These are phyloP conservation scores for Drosophila bocqueti DNA, from an alignment of 1,140 invertebrate species.

Conservation along the genomic window DNA sequence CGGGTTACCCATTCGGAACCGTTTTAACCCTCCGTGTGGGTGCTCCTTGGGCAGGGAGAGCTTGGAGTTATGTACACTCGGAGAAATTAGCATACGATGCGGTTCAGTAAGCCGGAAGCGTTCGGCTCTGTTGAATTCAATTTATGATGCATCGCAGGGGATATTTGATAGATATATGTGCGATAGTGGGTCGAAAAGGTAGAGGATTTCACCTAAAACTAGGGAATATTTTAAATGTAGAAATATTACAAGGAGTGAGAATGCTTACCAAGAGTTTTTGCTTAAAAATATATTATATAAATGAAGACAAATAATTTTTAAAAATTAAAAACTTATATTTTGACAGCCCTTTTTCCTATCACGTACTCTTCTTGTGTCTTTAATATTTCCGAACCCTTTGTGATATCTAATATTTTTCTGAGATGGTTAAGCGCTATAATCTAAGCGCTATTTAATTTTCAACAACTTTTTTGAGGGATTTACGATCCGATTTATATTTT, in stretches of 20 bases:
- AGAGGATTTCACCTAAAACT: neutral
- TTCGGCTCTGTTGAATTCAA: conserved; percentile 1
- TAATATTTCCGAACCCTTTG: too few relatives aligned
- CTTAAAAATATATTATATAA: too few relatives aligned
- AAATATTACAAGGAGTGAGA: too few relatives aligned
- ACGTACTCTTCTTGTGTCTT: too few relatives aligned
- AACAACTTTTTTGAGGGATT: neutral
- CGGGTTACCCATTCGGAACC: conserved; percentile 72
- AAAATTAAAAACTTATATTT: too few relatives aligned
- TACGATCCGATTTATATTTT: conserved; percentile 13
- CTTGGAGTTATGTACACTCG: conserved; percentile 40
- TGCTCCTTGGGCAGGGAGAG: conserved; percentile 8
- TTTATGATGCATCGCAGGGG: conserved; percentile 15
- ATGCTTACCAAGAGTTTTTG: too few relatives aligned
- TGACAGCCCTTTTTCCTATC: too few relatives aligned
- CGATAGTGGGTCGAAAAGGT: neutral
- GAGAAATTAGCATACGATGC: conserved; percentile 38
- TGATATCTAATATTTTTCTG: too few relatives aligned
- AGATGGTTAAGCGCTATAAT: too few relatives aligned
- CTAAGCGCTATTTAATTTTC: too few relatives aligned
- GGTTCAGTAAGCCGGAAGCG: conserved; percentile 32
- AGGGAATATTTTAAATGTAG: too few relatives aligned
- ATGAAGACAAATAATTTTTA: too few relatives aligned
- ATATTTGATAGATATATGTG: neutral
- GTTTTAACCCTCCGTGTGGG: conserved; percentile 56